Percentiles rank a stretch among this genome's conserved stretches.
These are phyloP conservation scores for Pteromalus puparum DNA, from an alignment of 1,140 invertebrate genomes.

Conservation along the genomic window DNA sequence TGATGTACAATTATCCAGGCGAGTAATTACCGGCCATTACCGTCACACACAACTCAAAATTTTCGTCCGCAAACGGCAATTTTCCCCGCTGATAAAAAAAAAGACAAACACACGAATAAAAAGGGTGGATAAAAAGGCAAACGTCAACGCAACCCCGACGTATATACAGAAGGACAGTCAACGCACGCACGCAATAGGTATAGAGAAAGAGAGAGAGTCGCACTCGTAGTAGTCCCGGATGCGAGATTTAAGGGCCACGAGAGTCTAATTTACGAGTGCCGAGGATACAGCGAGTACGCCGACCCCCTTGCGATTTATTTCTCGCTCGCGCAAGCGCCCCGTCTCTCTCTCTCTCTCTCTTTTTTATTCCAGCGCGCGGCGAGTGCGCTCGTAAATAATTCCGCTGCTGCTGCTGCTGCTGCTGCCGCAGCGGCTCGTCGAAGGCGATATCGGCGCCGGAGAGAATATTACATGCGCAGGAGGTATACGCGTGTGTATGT, in stretches of 20 bases:
- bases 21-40: conserved; percentile 9
- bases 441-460: background rate
- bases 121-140: background rate
- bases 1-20: background rate
- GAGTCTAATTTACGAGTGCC: conserved; percentile 53
- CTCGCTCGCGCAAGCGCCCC: conserved; percentile 55
- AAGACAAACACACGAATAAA: no score
- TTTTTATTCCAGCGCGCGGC: conserved; percentile 23
- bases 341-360: background rate
- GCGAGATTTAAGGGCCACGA: conserved; percentile 52
- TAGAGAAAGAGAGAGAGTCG: background rate
- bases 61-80: background rate
- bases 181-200: background rate
- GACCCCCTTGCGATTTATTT: conserved; percentile 46
- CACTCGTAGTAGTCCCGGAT: conserved; percentile 14
- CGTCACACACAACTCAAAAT: conserved; percentile 17
- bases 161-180: background rate
- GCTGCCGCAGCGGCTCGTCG: background rate
- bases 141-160: background rate
- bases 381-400: conserved; percentile 61
- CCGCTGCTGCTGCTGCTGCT: conserved; percentile 21
- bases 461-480: background rate
- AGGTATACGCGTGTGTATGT: background rate
- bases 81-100: no score
- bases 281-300: conserved; percentile 19